A percentile compares a stretch with the other conserved stretches of the same genome.
phyloP scores from a whole-genome alignment of 1,140 invertebrate genomes.

The Phymorhynchus buccinoides region DNA sequence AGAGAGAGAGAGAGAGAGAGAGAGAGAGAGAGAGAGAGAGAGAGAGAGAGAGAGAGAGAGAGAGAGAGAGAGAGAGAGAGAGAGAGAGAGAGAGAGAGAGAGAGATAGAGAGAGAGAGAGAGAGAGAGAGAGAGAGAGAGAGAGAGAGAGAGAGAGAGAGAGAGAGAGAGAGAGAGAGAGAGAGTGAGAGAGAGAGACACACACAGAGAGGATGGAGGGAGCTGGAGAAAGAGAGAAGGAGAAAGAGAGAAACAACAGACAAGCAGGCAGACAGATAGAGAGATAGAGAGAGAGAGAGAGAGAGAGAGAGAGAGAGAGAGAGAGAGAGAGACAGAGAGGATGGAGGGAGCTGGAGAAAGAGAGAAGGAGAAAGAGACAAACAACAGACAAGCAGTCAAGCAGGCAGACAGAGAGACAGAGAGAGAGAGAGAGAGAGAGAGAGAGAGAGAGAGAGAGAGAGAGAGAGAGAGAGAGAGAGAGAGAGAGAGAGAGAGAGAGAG shows the following conservation, averaged over 20 bases:
- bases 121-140: not conserved
- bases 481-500: slow-evolving; percentile 17
- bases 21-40: not conserved
- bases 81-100: slow-evolving; percentile 26
- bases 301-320: not conserved
- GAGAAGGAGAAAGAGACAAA: not conserved
- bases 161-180: slow-evolving; percentile 23
- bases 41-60: slow-evolving; percentile 29
- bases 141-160: slow-evolving; percentile 14
- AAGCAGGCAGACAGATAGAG: not conserved
- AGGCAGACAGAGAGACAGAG: too few relatives aligned
- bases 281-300: not conserved
- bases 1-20: slow-evolving; percentile 6
- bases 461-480: slow-evolving; percentile 17
- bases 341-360: not conserved
- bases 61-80: slow-evolving; percentile 29
- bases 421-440: not conserved
- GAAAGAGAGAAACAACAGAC: not conserved
- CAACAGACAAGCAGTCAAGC: too few relatives aligned
- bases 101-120: too few relatives aligned
- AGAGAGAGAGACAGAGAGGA: not conserved
- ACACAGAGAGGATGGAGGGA: not conserved
- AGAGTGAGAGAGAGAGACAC: slow-evolving; percentile 5
- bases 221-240: not conserved
- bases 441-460: not conserved